phyloP scores from a whole-genome alignment of 2,888 invertebrate genomes.

The Deilephila porcellus region DNA sequence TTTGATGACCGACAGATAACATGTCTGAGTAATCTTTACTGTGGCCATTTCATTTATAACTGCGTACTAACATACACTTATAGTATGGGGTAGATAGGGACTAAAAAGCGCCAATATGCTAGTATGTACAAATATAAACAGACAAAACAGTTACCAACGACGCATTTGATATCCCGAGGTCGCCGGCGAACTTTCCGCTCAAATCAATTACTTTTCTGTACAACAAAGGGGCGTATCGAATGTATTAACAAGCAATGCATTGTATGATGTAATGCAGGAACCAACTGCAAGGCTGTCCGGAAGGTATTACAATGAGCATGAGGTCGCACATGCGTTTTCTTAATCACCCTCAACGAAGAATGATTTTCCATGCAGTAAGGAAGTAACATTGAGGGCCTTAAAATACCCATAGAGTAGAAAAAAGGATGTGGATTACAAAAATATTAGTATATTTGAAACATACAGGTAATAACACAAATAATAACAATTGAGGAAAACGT shows the following conservation, averaged over 20 bases:
- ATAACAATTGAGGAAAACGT: slow-evolving; percentile 1
- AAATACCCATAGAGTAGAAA: neutral
- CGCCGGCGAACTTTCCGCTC: slow-evolving; percentile 23
- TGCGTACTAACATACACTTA: no score
- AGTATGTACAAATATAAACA: neutral
- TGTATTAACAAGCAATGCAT: slow-evolving; percentile 63
- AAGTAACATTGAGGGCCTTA: neutral
- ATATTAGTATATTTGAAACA: neutral
- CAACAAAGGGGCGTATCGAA: slow-evolving; percentile 64
- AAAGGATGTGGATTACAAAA: neutral
- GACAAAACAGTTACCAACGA: neutral
- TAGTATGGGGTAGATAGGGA: no score
- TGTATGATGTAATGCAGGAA: slow-evolving; percentile 81
- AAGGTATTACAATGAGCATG: slow-evolving; percentile 64
- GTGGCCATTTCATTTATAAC: neutral
- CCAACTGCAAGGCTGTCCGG: slow-evolving; percentile 74
- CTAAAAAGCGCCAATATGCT: neutral
- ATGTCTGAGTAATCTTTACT: slow-evolving; percentile 3
- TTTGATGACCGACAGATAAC: slow-evolving; percentile 10
- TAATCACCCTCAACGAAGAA: slow-evolving; percentile 42
- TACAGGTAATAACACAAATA: neutral
- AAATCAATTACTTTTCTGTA: slow-evolving; percentile 25
- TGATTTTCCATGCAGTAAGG: neutral
- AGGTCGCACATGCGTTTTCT: slow-evolving; percentile 71
- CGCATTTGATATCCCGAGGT: slow-evolving; percentile 5